These are phyloP conservation scores for Bellardia bayeri DNA, from an alignment of 2,888 invertebrate species.

Conservation along the genomic window DNA sequence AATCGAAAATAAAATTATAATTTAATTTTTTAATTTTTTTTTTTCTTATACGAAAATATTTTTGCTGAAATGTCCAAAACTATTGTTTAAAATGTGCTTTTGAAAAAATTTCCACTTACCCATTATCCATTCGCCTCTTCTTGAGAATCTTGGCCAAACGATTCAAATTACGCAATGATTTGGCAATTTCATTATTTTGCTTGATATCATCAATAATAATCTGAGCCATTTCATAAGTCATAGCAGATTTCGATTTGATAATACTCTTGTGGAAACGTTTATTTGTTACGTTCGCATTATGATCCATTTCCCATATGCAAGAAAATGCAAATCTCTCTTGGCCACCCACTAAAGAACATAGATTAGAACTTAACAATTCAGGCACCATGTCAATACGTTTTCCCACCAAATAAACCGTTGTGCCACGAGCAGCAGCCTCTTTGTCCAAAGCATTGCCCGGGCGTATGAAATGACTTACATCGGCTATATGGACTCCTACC, in stretches of 20 bases:
- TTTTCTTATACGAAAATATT: too few relatives aligned
- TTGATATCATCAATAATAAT: slow-evolving; percentile 93
- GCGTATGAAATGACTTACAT: slow-evolving; percentile 98
- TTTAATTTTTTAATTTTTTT: too few relatives aligned
- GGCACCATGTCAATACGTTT: slow-evolving; percentile 95
- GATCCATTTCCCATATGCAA: slow-evolving; percentile 96
- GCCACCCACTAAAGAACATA: slow-evolving; percentile 96
- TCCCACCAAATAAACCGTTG: slow-evolving; percentile 98
- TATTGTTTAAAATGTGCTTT: not conserved
- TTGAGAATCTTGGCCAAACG: slow-evolving; percentile 96
- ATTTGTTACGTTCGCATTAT: slow-evolving; percentile 91
- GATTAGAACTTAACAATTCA: slow-evolving; percentile 95
- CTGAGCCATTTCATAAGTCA: slow-evolving; percentile 99
- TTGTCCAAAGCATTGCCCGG: slow-evolving; percentile 96
- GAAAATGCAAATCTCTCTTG: slow-evolving; percentile 98
- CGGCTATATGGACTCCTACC: slow-evolving; percentile 99
- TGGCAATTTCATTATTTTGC: slow-evolving; percentile 89
- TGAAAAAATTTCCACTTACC: slow-evolving; percentile 84
- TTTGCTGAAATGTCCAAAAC: not conserved
- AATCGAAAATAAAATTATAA: slow-evolving; percentile 35
- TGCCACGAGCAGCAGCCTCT: slow-evolving; percentile 96
- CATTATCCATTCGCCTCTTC: slow-evolving; percentile 92
- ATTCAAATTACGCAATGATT: slow-evolving; percentile 92
- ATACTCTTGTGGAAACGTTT: slow-evolving; percentile 96
- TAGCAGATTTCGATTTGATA: slow-evolving; percentile 94